Base-by-base conservation (phyloP, 2,113 vertebrate species). In the Corydoras sp. region DNA sequence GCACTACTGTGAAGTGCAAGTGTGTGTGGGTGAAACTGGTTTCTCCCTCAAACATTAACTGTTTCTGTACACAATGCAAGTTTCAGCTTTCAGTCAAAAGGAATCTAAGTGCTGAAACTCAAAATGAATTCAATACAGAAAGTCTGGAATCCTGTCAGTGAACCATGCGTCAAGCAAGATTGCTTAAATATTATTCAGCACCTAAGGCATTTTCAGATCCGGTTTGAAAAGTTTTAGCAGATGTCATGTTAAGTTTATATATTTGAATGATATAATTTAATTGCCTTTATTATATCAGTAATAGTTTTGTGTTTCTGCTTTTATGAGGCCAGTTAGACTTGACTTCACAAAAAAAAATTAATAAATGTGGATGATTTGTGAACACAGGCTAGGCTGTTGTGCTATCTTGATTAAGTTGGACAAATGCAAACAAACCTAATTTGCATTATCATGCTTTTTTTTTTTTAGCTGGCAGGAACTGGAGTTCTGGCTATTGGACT, bases 401-500 rank as follows among this genome's bases (percentile, higher is more conserved):
- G 43, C 18, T 65, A 51, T 67, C 49, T 54, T 54, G 14, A 56
- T 73, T 24, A 24, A n/a, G 4, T 3, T 2, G 35, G 30, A 66
- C 18, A 24, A 73, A 70, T 43, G 18, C 30, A 60, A 65, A 74
- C 58, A 48, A 14, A 50, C 32, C 18, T 32, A 7, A 49, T 74
- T 74, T 74, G 9, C 51, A 56, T 79, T 32, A 71, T 70, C 71
- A 24, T 18, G 24, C 61, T 65, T 13, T 72, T 56, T 4, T 75
- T 43, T 73, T 5, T 58, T 0, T 77, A 97, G 95, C 89, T 99
- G 54, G 93, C 95, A 13, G 96, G 96, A 9, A 93, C 92, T 1
- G 92, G 85, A 0, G 94, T 99, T 59, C 89, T 99, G 61, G 92
- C 91, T 0, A 78, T 98, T n/a, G 95, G 91, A 43, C 86, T 99